Evolutionary conservation across 2,888 invertebrate genomes (phyloP), one percentile per base, ranked within the genome.

Genomic region (Omphaloscelis lunosa): DNA sequence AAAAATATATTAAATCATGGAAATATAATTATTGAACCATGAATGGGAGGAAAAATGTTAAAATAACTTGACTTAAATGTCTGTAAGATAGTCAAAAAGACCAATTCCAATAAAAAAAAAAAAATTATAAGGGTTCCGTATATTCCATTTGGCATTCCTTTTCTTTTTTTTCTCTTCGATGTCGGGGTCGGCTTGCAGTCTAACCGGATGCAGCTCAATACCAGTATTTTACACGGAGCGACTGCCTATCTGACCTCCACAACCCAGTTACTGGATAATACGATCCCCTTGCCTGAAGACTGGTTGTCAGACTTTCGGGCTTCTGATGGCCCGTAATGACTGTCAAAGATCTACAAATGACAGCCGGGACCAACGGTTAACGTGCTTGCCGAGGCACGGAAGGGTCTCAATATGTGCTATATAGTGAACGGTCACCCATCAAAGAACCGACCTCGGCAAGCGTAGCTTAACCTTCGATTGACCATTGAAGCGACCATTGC

Each of bases 41-140:
- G 96, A 96, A 96, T 96, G 96, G 88, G 87, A 77, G 66, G 75
- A 71, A 27, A 84, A 69, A 65, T 61, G 2, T 15, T 82, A 80
- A 83, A 87, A 89, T 90, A 86, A 89, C 80, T 88, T 86, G 91
- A 92, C 94, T 92, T 86, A 94, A 93, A 96, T 96, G 96, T 96
- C 96, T 96, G 96, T 96, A 96, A 96, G 96, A 95, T 95, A 95
- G 90, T 90, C 92, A 45, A 61, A 41, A 51, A 45, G 72, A 80
- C 71, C 66, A 81, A 78, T 41, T 91, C 6, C 9, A 39, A 58
- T n/a, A 29, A 17, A 34, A 70, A 20, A 66, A 41, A 0, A 45
- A 27, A 0, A 45, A 27, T 6, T 1, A n/a, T n/a, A 59, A n/a
- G 34, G 76, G 34, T 76, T 74, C 75, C 73, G 72, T 39, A n/a